phyloP scores from a whole-genome alignment of 2,888 invertebrate species.

The Mesochorus sp. region DNA sequence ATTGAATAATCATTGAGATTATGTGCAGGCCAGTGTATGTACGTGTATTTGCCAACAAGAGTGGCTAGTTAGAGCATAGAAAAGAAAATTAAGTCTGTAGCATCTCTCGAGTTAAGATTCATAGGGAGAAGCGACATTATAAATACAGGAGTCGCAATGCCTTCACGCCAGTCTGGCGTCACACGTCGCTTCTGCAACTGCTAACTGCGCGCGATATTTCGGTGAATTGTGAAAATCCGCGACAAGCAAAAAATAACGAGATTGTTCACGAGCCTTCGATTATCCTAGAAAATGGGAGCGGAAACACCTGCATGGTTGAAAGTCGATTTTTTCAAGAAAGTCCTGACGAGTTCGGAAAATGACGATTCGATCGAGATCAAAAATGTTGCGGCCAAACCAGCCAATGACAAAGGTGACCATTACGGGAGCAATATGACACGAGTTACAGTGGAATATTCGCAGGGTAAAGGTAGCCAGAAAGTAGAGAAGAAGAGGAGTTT shows the following conservation, averaged over 20 bases:
- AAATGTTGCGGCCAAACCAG: slow-evolving; percentile 69
- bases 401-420: slow-evolving; percentile 77
- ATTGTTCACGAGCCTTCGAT: background rate
- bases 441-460: slow-evolving; percentile 65
- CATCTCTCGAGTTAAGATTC: too few relatives aligned
- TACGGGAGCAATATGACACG: slow-evolving; percentile 78
- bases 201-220: too few relatives aligned
- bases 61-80: too few relatives aligned
- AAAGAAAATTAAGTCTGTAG: too few relatives aligned
- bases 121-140: too few relatives aligned
- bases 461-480: slow-evolving; percentile 54
- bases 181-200: too few relatives aligned
- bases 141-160: too few relatives aligned
- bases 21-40: too few relatives aligned
- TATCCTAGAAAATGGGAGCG: background rate
- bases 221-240: background rate
- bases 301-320: slow-evolving; percentile 71
- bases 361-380: slow-evolving; percentile 72
- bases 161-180: too few relatives aligned
- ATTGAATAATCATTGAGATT: too few relatives aligned
- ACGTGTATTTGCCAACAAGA: too few relatives aligned
- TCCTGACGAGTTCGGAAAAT: slow-evolving; percentile 69
- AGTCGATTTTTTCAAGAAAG: slow-evolving; percentile 68
- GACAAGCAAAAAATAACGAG: background rate
- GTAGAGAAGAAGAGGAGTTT: slow-evolving; percentile 67